A percentile compares a stretch with the other conserved stretches of the same genome.
These are phyloP conservation scores for Turritopsis dohrnii DNA, from an alignment of 30 jellyfish, hydroid and myxozoan genomes.

Conservation along the genomic window DNA sequence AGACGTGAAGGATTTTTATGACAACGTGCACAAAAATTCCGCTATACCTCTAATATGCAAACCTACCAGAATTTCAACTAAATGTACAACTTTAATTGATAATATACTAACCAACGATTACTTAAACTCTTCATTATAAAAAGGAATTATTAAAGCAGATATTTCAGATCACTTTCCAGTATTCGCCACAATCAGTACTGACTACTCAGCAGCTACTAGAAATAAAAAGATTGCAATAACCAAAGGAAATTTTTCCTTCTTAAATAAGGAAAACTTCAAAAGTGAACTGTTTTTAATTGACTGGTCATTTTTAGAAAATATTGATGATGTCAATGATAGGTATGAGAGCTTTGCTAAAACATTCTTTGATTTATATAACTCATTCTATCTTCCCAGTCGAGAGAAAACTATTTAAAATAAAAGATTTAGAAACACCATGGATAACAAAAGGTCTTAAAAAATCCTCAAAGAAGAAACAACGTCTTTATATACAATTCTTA, in stretches of 20 bases:
- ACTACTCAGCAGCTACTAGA: neutral
- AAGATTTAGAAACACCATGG: too few relatives aligned
- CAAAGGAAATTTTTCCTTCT: neutral
- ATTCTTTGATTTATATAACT: neutral
- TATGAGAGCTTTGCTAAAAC: neutral
- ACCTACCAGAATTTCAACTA: neutral
- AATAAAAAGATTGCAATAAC: neutral
- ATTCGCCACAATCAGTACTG: neutral
- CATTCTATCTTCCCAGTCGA: neutral
- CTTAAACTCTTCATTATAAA: neutral
- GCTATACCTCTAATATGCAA: neutral
- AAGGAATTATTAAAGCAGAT: neutral
- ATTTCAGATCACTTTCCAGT: neutral
- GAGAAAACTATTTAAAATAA: too few relatives aligned
- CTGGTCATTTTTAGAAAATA: neutral
- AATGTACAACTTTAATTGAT: neutral
- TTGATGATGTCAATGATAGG: neutral
- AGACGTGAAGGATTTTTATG: neutral
- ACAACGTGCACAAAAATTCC: neutral
- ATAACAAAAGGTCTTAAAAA: too few relatives aligned
- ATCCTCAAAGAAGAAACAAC: too few relatives aligned
- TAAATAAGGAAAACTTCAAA: neutral
- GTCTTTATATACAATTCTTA: too few relatives aligned
- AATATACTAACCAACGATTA: neutral
- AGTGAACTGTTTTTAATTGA: neutral